A percentile compares a stretch with the other conserved stretches of the same genome.
phyloP scores from a whole-genome alignment of 2,113 vertebrate genomes.

The cattle (Bos taurus) region DNA sequence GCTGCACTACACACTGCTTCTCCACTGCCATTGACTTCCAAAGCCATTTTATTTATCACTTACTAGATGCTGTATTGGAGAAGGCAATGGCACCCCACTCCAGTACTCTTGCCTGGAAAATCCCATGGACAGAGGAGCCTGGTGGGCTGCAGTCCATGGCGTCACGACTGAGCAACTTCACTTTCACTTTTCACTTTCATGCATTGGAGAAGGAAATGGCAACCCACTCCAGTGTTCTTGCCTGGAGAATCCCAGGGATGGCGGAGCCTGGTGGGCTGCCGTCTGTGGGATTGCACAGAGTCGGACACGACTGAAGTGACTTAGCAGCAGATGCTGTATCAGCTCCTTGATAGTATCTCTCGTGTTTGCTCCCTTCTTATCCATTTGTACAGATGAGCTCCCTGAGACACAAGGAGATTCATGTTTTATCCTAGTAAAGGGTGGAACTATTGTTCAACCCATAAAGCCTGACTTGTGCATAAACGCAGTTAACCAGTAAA shows the following conservation, averaged over 20 bases:
- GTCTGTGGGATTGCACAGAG: too few relatives aligned
- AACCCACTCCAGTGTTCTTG: too few relatives aligned
- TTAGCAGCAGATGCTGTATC: too few relatives aligned
- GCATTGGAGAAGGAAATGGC: too few relatives aligned
- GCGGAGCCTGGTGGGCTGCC: too few relatives aligned
- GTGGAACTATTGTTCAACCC: background rate
- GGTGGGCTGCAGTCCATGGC: too few relatives aligned
- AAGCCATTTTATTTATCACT: background rate
- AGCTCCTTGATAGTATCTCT: background rate
- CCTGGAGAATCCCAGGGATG: too few relatives aligned
- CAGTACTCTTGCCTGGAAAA: too few relatives aligned
- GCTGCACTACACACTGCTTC: background rate
- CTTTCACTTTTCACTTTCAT: too few relatives aligned
- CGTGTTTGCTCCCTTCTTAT: background rate
- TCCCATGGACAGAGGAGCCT: too few relatives aligned
- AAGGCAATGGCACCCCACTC: too few relatives aligned
- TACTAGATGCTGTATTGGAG: background rate
- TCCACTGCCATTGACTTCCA: background rate
- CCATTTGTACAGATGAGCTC: background rate
- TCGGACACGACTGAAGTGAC: accelerated
- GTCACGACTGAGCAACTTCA: too few relatives aligned
- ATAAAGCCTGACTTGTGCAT: background rate
- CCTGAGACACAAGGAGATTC: background rate
- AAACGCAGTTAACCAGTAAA: background rate
- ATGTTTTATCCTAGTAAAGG: background rate